Percentiles rank a stretch among this genome's conserved stretches.
Conservation (phyloP, 2,888 invertebrate species). For the Sphecodes monilicornis region DNA sequence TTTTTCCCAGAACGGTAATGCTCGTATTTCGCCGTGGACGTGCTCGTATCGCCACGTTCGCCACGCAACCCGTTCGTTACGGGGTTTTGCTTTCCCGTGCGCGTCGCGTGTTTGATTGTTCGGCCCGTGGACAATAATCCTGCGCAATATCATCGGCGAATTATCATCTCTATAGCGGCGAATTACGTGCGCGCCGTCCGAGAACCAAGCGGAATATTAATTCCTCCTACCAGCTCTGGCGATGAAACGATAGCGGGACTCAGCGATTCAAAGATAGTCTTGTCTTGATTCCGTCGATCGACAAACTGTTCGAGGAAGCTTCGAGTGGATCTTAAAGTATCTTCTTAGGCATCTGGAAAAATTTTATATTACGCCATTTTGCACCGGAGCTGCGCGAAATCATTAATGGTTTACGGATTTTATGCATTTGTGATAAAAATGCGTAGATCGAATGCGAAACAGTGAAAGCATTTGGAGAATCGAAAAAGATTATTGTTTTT, state of each 20-base stretch:
- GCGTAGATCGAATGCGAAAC: no score
- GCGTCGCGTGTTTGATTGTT: conserved; percentile 27
- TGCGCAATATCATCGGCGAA: conserved; percentile 15
- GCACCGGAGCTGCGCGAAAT: no score
- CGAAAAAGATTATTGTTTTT: no score
- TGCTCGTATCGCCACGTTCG: not conserved
- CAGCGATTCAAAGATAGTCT: not conserved
- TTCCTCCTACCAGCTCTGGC: not conserved
- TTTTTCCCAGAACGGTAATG: conserved; percentile 11
- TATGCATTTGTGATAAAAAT: no score
- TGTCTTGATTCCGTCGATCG: not conserved
- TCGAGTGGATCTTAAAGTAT: not conserved
- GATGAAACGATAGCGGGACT: not conserved
- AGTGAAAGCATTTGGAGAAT: no score
- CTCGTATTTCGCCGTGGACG: conserved; percentile 8
- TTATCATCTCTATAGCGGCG: conserved; percentile 32
- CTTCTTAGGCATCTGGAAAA: no score
- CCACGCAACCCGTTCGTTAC: not conserved
- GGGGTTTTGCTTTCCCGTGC: not conserved
- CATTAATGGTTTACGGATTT: no score
- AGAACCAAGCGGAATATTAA: not conserved
- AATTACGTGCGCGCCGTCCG: conserved; percentile 8
- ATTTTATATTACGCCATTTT: no score
- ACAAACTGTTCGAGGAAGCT: not conserved
- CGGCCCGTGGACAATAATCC: conserved; percentile 10